Conservation (phyloP, 2,797 vertebrate species). For the Cephalopachus bancanus region DNA sequence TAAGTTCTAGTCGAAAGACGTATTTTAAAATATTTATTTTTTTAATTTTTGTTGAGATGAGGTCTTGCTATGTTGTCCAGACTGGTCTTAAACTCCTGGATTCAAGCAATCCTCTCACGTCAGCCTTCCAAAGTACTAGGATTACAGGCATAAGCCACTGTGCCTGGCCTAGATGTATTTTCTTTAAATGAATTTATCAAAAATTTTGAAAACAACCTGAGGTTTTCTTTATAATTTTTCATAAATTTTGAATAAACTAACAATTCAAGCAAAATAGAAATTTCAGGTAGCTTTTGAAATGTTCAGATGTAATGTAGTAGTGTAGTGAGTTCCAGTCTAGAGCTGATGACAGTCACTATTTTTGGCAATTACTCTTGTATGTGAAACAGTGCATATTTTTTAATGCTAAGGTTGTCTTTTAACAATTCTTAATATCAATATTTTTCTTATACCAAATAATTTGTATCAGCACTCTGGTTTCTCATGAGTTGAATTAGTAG, state of each 20-base stretch:
- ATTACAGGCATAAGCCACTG: no score
- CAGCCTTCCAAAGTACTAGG: no score
- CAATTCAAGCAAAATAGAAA: conserved; percentile 4
- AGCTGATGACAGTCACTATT: background rate
- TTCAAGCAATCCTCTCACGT: no score
- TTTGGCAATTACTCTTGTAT: background rate
- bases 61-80: no score
- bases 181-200: conserved; percentile 32
- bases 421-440: background rate
- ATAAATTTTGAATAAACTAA: conserved; percentile 6
- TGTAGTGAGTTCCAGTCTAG: background rate
- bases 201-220: background rate
- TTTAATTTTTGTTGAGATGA: no score
- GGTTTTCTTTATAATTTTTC: conserved; percentile 2
- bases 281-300: conserved; percentile 29
- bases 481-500: background rate
- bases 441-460: background rate
- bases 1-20: background rate
- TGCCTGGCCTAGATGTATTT: background rate
- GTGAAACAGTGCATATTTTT: background rate
- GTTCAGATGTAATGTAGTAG: background rate
- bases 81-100: no score
- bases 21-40: background rate
- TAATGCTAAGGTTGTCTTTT: background rate
- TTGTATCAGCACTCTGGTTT: conserved; percentile 19